These are phyloP conservation scores for Ptilodon capucinus DNA, from an alignment of 2,888 invertebrate genomes.

Conservation along the genomic window DNA sequence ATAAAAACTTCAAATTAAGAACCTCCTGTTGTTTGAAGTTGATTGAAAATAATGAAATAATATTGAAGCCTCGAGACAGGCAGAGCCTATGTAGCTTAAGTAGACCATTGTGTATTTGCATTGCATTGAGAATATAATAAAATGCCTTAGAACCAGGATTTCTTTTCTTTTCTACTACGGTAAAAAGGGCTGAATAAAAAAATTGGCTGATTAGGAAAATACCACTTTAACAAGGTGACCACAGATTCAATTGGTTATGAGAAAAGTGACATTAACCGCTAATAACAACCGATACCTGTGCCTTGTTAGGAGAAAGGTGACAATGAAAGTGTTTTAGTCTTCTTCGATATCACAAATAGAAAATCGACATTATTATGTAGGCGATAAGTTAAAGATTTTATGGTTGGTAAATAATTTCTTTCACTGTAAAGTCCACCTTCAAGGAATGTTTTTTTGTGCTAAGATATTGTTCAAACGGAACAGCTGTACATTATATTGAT, in stretches of 20 bases:
- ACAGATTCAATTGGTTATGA: not conserved
- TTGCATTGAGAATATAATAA: too few species aligned
- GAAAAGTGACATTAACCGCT: not conserved
- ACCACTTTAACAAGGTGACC: not conserved
- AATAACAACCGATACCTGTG: not conserved
- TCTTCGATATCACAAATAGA: conserved; percentile 20
- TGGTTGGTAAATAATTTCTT: not conserved
- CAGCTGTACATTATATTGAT: too few species aligned
- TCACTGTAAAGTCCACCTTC: not conserved
- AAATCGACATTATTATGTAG: conserved; percentile 10
- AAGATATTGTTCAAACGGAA: too few species aligned
- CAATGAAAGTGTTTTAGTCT: conserved; percentile 35
- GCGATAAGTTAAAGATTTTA: not conserved
- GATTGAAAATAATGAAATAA: too few species aligned
- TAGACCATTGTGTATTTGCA: too few species aligned
- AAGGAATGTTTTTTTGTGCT: too few species aligned
- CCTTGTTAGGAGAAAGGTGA: conserved; percentile 39
- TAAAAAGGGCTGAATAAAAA: not conserved
- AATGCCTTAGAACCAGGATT: too few species aligned
- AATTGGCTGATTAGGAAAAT: not conserved
- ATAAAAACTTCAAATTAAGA: too few species aligned
- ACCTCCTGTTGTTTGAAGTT: too few species aligned
- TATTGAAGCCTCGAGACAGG: too few species aligned
- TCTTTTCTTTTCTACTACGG: too few species aligned
- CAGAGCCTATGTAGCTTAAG: too few species aligned